Evolutionary conservation across 2,113 vertebrate species (phyloP).

Genomic region (Oryzias javanicus): DNA sequence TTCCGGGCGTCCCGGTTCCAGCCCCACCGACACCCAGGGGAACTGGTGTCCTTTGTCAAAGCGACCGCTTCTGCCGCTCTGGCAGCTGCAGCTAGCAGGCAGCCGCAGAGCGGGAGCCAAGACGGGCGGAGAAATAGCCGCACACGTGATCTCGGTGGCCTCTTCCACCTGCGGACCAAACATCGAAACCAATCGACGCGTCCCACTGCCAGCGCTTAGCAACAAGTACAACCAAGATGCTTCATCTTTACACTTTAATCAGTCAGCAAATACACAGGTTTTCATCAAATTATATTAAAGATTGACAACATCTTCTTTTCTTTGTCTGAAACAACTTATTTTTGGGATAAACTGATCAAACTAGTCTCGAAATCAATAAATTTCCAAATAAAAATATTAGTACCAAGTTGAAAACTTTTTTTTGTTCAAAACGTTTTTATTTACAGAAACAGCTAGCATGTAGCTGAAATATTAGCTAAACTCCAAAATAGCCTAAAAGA

Average conservation of each 20-base stretch:
- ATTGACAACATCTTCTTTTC: too few relatives aligned
- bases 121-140: slow-evolving; percentile 4
- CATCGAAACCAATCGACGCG: slow-evolving; percentile 15
- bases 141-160: slow-evolving; percentile 1
- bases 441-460: too few relatives aligned
- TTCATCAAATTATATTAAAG: too few relatives aligned
- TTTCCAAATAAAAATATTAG: too few relatives aligned
- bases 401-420: too few relatives aligned
- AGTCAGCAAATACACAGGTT: neutral
- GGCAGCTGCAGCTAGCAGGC: slow-evolving; percentile 66
- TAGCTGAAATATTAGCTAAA: too few relatives aligned
- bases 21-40: slow-evolving; percentile 65
- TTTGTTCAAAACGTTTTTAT: too few relatives aligned
- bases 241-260: slow-evolving; percentile 18
- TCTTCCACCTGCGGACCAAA: too few relatives aligned
- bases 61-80: slow-evolving; percentile 61
- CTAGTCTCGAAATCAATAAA: too few relatives aligned
- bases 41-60: slow-evolving; percentile 74
- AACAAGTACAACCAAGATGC: slow-evolving; percentile 27
- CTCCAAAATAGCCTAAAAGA: too few relatives aligned
- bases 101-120: slow-evolving; percentile 8
- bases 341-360: too few relatives aligned
- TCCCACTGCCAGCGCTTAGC: slow-evolving; percentile 22
- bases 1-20: slow-evolving; percentile 48
- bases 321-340: too few relatives aligned